Evolutionary conservation across 1,140 invertebrate genomes (phyloP), one percentile per base, ranked within the genome.

Genomic region (Tetragnatha versicolor): DNA sequence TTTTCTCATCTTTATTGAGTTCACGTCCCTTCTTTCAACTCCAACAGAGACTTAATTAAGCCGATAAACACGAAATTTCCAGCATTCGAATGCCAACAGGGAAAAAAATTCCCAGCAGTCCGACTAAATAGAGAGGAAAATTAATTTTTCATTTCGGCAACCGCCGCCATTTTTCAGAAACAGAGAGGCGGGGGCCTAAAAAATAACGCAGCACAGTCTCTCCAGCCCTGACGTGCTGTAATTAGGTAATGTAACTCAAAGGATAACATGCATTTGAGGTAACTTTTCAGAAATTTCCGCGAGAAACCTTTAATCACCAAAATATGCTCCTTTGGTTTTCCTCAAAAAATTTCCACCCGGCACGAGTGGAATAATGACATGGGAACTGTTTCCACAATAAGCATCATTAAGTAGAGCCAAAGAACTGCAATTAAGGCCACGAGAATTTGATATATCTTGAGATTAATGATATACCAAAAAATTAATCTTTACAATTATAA

Each of bases 271-370:
- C 29, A 39, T 37, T 63, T 58, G 55, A 33, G 55, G 55, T 58
- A 63, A 63, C 60, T 63, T 63, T 63, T 63, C 20, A 63, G 42
- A 63, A 63, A 39, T 63, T 63, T 63, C 60, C 42, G 35, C 60
- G 60, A 31, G 35, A 63, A 63, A 39, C 35, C 22, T 63, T 63
- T 63, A 63, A 63, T 63, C 60, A 63, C 60, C 60, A 37, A 63
- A n/a, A 37, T 63, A 39, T 39, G 37, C 29, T 63, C 39, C 60
- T 10, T 63, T 63, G n/a, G 60, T 25, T 37, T 25, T 25, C 20
- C 37, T 42, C 7, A 31, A 29, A n/a, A 29, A 20, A n/a, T 2
- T 12, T 5, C 10, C 14, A 10, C 22, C 60, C 33, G 12, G 25
- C 37, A 37, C 35, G 60, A 27, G 42, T 63, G n/a, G 60, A 63